Evolutionary conservation across 2,797 vertebrate genomes (phyloP).

Genomic region (Neosalanx taihuensis): DNA sequence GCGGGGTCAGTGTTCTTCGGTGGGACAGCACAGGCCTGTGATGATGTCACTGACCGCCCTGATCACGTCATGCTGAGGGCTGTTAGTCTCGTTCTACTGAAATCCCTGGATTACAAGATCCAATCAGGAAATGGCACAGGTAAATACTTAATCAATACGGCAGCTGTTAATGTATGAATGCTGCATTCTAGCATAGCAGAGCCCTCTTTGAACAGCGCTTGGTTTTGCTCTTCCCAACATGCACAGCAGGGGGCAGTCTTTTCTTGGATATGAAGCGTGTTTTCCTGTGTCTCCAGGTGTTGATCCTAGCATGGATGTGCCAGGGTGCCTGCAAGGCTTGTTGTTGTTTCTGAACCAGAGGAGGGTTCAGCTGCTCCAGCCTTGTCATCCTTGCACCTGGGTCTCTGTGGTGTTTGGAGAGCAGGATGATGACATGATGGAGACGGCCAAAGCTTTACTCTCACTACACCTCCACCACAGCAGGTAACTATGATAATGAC

Average conservation of each 20-base stretch:
- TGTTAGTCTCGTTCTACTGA: constrained; percentile 80
- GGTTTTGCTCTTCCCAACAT: background rate
- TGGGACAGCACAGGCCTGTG: constrained; percentile 49
- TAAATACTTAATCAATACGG: constrained; percentile 21
- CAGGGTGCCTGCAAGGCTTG: constrained; percentile 50
- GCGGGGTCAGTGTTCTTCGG: constrained; percentile 73
- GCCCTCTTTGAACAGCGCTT: background rate
- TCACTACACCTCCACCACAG: constrained; percentile 72
- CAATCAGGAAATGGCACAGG: constrained; percentile 49
- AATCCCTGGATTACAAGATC: constrained; percentile 80
- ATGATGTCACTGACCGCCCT: constrained; percentile 21
- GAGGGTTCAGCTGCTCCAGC: constrained; percentile 32
- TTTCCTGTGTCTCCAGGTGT: constrained; percentile 33
- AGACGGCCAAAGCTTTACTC: constrained; percentile 80
- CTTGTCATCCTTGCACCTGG: constrained; percentile 79
- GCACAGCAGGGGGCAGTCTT: constrained; percentile 41
- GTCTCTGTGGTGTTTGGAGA: constrained; percentile 83
- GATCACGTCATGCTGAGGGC: constrained; percentile 82
- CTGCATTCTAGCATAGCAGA: too few relatives aligned
- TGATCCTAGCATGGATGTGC: constrained; percentile 15
- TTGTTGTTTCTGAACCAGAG: constrained; percentile 73
- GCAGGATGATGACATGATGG: constrained; percentile 95
- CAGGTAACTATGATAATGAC: constrained; percentile 41
- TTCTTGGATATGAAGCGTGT: background rate
- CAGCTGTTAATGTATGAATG: too few relatives aligned